A percentile compares a stretch with the other conserved stretches of the same genome.
These are phyloP conservation scores for Chrysomallon squamiferum DNA, from an alignment of 1,140 invertebrate species.

Conservation along the genomic window DNA sequence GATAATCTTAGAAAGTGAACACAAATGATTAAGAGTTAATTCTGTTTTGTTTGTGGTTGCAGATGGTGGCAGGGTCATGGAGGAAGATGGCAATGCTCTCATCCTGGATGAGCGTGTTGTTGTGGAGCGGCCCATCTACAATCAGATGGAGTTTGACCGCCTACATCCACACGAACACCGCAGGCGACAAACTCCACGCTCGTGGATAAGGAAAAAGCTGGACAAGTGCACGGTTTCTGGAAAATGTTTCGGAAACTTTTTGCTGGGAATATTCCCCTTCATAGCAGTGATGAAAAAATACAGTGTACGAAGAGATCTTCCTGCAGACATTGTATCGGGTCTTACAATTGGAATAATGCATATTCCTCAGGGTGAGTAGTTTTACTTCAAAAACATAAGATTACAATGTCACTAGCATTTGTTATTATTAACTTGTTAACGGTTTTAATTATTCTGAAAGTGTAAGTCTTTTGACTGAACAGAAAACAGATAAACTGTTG, in stretches of 20 bases:
- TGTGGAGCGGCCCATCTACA: conserved; percentile 57
- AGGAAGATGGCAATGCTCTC: conserved; percentile 10
- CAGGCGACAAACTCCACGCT: conserved; percentile 20
- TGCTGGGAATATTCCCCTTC: conserved; percentile 53
- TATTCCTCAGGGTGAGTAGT: conserved; percentile 65
- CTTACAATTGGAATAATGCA: conserved; percentile 68
- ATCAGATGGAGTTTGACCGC: conserved; percentile 58
- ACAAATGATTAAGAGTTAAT: no score
- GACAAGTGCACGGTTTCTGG: conserved; percentile 44
- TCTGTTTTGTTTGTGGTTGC: conserved; percentile 2
- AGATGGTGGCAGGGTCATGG: neutral
- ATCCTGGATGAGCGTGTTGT: conserved; percentile 33
- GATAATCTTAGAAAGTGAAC: no score
- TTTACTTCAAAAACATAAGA: no score
- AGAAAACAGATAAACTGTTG: no score
- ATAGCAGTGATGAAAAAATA: conserved; percentile 57
- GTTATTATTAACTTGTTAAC: no score
- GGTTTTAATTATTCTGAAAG: no score
- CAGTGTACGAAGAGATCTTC: conserved; percentile 52
- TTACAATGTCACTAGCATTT: no score
- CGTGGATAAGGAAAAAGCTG: conserved; percentile 26
- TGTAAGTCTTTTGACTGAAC: no score
- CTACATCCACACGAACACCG: conserved; percentile 38
- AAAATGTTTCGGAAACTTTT: conserved; percentile 38
- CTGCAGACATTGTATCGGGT: conserved; percentile 64